phyloP scores from a whole-genome alignment of 2,888 invertebrate species.

The Drosophila anomalata region DNA sequence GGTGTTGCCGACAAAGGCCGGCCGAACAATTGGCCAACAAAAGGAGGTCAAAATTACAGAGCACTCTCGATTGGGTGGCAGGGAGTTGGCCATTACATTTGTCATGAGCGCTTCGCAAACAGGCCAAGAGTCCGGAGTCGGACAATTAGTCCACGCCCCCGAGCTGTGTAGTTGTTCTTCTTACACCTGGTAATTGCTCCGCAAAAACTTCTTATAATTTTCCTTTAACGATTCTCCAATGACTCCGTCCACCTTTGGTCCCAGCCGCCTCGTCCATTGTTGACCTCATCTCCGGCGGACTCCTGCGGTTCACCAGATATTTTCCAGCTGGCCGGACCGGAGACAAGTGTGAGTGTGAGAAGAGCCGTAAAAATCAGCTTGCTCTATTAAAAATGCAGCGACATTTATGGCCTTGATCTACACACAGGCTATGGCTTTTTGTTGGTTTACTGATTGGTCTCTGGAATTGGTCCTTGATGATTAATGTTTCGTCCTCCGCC shows the following conservation, averaged over 20 bases:
- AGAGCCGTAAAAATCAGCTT: conserved; percentile 37
- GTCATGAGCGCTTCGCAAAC: conserved; percentile 43
- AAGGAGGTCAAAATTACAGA: conserved; percentile 66
- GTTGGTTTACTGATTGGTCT: conserved; percentile 10
- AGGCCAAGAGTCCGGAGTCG: conserved; percentile 38
- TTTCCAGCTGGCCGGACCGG: conserved; percentile 24
- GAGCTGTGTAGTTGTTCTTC: conserved; percentile 54
- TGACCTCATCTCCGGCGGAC: conserved; percentile 53
- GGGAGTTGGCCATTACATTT: conserved; percentile 49
- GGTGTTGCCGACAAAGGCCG: conserved; percentile 62
- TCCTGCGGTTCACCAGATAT: conserved; percentile 21
- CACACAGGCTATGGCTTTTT: conserved; percentile 30
- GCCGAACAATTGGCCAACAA: conserved; percentile 66
- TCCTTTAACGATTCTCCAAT: conserved; percentile 80
- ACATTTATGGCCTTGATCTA: conserved; percentile 70
- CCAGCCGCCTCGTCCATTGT: conserved; percentile 25
- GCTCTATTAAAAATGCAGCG: conserved; percentile 55
- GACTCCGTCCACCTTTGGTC: conserved; percentile 58
- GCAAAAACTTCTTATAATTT: conserved; percentile 81
- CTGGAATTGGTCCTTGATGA: conserved; percentile 49
- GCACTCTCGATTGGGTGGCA: conserved; percentile 34
- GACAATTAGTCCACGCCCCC: conserved; percentile 81
- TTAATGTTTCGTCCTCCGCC: conserved; percentile 53
- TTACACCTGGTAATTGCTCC: conserved; percentile 82
- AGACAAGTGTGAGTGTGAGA: conserved; percentile 39